These are phyloP conservation scores for Erebia aethiops DNA, from an alignment of 2,888 invertebrate species.

Conservation along the genomic window DNA sequence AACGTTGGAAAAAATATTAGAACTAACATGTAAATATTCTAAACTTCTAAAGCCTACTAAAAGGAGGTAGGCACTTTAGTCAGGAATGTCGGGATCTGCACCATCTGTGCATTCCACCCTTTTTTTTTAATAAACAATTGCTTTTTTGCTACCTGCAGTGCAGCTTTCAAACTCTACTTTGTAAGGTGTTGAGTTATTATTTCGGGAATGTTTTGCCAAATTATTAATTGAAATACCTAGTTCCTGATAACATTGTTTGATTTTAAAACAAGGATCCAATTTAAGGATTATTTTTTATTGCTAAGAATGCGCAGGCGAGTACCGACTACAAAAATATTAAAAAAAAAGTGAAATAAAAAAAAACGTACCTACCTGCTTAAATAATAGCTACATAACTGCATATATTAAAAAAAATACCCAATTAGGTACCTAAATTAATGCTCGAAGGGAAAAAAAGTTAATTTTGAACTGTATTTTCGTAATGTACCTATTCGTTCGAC, in stretches of 20 bases:
- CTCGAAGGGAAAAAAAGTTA: no score
- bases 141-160: constrained; percentile 75
- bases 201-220: constrained; percentile 33
- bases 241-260: neutral
- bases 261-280: neutral
- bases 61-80: constrained; percentile 27
- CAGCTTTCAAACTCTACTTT: constrained; percentile 59
- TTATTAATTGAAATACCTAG: constrained; percentile 1
- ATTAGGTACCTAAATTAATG: no score
- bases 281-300: no score
- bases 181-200: constrained; percentile 49
- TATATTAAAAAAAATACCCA: no score
- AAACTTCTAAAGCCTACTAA: neutral
- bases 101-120: constrained; percentile 79
- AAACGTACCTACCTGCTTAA: no score
- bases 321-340: no score
- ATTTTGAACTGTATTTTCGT: no score
- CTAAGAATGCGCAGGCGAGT: no score
- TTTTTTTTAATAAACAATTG: constrained; percentile 58
- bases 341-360: no score
- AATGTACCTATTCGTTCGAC: no score
- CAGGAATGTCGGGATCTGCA: constrained; percentile 72
- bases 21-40: neutral
- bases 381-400: no score
- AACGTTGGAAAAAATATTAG: no score